Base-by-base conservation (phyloP, 2,888 invertebrate genomes). In the Helicoverpa assulta region DNA sequence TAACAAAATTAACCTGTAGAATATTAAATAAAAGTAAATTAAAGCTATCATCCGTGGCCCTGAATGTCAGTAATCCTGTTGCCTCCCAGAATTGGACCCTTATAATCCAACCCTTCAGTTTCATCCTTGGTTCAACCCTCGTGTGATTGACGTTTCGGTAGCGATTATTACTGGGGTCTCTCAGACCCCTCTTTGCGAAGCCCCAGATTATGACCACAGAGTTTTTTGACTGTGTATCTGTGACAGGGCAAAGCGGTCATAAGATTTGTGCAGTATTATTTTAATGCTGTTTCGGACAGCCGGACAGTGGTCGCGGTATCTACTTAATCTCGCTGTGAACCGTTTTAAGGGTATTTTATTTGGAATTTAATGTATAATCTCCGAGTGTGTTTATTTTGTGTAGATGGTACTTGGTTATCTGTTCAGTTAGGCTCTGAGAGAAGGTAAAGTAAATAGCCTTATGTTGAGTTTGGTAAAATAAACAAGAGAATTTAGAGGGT, bases 91-190 rank as follows among this genome's bases (percentile, higher is more conserved):
- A 91, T 92, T 89, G 89, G 92, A 94, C 94, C 94, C 91, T 93
- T 93, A 94, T 94, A 95, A 95, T 94, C 94, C 94, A 87, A 92
- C 94, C 94, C 93, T 92, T 90, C 92, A 92, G 92, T 91, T 90
- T 90, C 89, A 91, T 91, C 90, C 91, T 88, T 88, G 88, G 84
- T 85, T 70, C 78, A 86, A 88, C 91, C 89, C 91, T 91, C 87
- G 88, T 89, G 92, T 93, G 94, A 94, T 94, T 94, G 94, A 94
- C 94, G 90, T 93, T 90, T 91, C 88, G 81, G 85, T 87, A 83
- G 88, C 89, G 90, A 90, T 91, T 91, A 92, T 92, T 91, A 89
- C 85, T 69, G 83, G 52, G 85, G 84, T 79, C 85, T 86, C 85
- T 85, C 81, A 85, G 83, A 86, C 84, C 87, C 83, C 82, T 84